Evolutionary conservation across 2,888 invertebrate genomes (phyloP).

Genomic region (Phasia obesa): DNA sequence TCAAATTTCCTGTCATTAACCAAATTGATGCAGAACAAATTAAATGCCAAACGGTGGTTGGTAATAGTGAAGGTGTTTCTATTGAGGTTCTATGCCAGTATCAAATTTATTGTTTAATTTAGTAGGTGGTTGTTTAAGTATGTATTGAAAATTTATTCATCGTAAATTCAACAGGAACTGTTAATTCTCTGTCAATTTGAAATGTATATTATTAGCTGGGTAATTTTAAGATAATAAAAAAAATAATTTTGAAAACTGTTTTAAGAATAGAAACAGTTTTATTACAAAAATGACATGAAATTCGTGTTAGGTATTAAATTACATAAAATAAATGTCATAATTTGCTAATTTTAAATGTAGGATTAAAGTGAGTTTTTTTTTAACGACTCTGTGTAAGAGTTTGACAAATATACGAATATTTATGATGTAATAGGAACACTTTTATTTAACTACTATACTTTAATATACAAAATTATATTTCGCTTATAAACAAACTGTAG

Average conservation of each 20-base stretch:
- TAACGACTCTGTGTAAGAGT: not conserved
- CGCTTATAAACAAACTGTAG: too few relatives aligned
- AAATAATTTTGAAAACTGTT: not conserved
- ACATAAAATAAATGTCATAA: conserved; percentile 52
- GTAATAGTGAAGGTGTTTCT: conserved; percentile 47
- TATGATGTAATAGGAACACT: too few relatives aligned
- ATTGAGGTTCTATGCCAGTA: not conserved
- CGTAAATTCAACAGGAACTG: conserved; percentile 24
- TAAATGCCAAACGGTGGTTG: conserved; percentile 47
- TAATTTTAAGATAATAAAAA: not conserved
- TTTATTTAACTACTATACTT: too few relatives aligned
- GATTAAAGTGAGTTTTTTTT: not conserved
- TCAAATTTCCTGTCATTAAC: conserved; percentile 68
- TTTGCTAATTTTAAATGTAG: conserved; percentile 8
- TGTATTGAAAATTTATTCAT: conserved; percentile 11
- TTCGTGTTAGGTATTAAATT: conserved; percentile 53
- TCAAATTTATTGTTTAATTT: conserved; percentile 1
- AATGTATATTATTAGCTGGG: conserved; percentile 26
- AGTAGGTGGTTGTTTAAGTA: conserved; percentile 53
- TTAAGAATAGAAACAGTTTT: not conserved
- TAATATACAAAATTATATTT: too few relatives aligned
- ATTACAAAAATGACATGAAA: conserved; percentile 31
- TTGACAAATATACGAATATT: too few relatives aligned
- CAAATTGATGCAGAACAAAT: conserved; percentile 54
- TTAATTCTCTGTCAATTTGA: conserved; percentile 17